Conservation (phyloP, 2,888 invertebrate genomes). For the Dolomedes plantarius region DNA sequence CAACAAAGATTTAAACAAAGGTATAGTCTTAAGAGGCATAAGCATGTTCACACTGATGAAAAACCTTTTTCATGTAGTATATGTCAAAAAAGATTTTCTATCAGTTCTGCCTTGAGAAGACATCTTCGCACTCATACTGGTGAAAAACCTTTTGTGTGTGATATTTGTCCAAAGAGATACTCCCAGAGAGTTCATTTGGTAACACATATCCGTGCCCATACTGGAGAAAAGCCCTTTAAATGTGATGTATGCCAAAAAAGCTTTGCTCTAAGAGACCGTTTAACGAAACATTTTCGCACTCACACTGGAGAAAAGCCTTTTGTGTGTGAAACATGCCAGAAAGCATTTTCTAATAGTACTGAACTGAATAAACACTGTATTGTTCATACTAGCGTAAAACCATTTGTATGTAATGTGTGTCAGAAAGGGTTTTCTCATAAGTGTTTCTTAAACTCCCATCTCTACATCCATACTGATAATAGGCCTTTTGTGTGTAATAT, state of each 20-base stretch:
- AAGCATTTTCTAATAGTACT: neutral
- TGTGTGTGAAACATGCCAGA: neutral
- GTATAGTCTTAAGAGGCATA: no score
- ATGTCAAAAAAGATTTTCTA: neutral
- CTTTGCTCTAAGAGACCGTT: neutral
- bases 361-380: no score
- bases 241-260: neutral
- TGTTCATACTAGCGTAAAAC: no score
- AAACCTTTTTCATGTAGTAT: neutral
- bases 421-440: neutral
- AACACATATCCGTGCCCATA: neutral
- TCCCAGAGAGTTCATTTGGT: neutral
- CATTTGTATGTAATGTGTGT: neutral
- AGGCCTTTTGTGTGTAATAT: neutral
- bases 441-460: neutral
- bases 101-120: neutral
- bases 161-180: neutral
- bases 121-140: neutral
- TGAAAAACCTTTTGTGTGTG: neutral
- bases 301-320: neutral
- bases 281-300: neutral
- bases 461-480: neutral
- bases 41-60: no score
- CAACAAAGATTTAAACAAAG: no score
- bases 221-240: neutral